Base-by-base conservation (phyloP, 2,888 invertebrate genomes). In the Norana najaformis region DNA sequence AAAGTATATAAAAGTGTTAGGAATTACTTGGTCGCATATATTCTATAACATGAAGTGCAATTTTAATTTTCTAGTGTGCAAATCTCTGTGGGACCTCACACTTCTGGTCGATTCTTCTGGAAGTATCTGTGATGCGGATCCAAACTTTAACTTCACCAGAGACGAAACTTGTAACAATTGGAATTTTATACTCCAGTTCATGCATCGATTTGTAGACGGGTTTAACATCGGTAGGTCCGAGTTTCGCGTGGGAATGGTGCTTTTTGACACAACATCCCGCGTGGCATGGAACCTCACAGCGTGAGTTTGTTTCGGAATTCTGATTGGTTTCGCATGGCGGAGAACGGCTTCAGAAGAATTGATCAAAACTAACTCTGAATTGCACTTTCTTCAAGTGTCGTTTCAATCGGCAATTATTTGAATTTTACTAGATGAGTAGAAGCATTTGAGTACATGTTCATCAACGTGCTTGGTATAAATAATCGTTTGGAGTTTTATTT, bases 101-200 rank as follows among this genome's bases (percentile, higher is more conserved):
- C n/a, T 85, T 14, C 16, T 85, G 36, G 3, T 85, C 13, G 90
- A 90, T 83, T 34, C 35, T 20, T 90, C 90, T n/a, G 90, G 90
- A 41, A 90, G 90, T 36, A 90, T 90, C 30, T 90, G 90, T 30
- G 90, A 90, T 39, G 4, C 83, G 20, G 90, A 90, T 89, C 90
- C 90, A 4, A 35, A 39, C 34, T 90, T 83, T 34, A 23, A 82
- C 30, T 90, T 35, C 53, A n/a, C 34, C 35, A 82, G 90, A 34
- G 90, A 90, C 37, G 34, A 23, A 16, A 90, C 89, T 0, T 90
- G 90, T 47, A 90, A 85, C 85, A 90, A 90, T 30, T 90, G 89
- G 89, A 83, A 36, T 18, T 5, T 36, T 6, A 34, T 90, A 14
- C 39, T 90, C 38, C 35, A 69, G 20, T 89, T 89, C 35, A 83